Base-by-base conservation (phyloP, 2,113 vertebrate genomes). In the Tympanuchus pallidicinctus region DNA sequence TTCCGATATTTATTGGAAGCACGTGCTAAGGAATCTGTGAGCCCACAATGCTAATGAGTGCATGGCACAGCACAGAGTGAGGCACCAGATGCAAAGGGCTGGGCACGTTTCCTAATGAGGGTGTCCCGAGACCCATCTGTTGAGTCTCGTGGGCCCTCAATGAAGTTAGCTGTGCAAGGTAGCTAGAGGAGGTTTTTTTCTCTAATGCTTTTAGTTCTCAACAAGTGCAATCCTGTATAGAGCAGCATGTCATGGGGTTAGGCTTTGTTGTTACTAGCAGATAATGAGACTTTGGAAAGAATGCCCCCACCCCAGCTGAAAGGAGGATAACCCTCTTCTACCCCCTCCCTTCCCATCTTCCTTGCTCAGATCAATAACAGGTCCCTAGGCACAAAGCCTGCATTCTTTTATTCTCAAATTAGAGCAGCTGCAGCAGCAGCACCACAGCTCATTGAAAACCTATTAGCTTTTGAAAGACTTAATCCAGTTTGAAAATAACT, bases 361-460 rank as follows among this genome's bases (percentile, higher is more conserved):
- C 96, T 94, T 89, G 88, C 94, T 97, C 60, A 34, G 96, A 97
- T 98, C 97, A 98, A 97, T 98, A 93, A 96, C 96, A 97, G 97
- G 97, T 97, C 96, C 93, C 60, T 76, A 96, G 90, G 92, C 93
- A 98, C 98, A 98, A 98, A 98, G 98, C 97, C 97, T 92, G 94
- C 93, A 97, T 97, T 98, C 98, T 98, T 98, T 98, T 98, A 98
- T 98, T 98, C 98, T 98, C 95, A 97, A 94, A 98, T 98, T 96
- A 92, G 97, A 98, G 97, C 98, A 99, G 98, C 98, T 98, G 98
- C 97, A 89, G 97, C 97, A 96, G 97, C 95, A 93, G 90, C 90
- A 96, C 92, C 97, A 91, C 97, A 94, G 95, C 82, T 97, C 97
- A 93, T 97, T 98, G 98, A 97, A 98, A 98, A 98, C 97, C 95